phyloP scores from a whole-genome alignment of 2,888 invertebrate species.

The Cataglyphis rosenhaueri region DNA sequence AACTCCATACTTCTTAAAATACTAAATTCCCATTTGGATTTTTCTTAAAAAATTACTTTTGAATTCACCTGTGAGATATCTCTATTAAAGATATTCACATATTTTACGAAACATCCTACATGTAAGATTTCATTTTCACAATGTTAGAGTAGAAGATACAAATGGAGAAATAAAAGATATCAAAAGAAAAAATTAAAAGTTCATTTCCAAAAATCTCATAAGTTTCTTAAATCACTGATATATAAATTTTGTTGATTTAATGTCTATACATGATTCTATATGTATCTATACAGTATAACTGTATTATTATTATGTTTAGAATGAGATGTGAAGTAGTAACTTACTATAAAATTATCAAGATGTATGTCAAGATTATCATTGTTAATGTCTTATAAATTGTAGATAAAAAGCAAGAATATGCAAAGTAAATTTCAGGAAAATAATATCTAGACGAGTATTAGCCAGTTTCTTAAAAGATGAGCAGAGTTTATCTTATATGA shows the following conservation, averaged over 20 bases:
- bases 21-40: constrained; percentile 3
- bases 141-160: neutral
- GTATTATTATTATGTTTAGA: neutral
- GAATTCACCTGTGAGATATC: neutral
- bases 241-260: neutral
- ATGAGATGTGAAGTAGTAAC: constrained; percentile 22
- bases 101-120: constrained; percentile 17
- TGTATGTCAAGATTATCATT: no score
- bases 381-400: neutral
- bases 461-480: neutral
- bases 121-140: constrained; percentile 9
- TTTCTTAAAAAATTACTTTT: constrained; percentile 24
- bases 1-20: constrained; percentile 2
- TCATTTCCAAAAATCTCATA: neutral
- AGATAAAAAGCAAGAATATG: neutral
- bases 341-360: neutral
- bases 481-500: neutral
- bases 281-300: neutral
- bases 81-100: neutral
- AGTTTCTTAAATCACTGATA: neutral
- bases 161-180: neutral
- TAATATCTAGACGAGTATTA: neutral
- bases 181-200: neutral
- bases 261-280: neutral
- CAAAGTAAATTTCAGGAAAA: constrained; percentile 7